Percentiles rank a stretch among this genome's conserved stretches.
These are phyloP conservation scores for Micoletzkya japonica DNA, from an alignment of 2,888 invertebrate species.

Conservation along the genomic window DNA sequence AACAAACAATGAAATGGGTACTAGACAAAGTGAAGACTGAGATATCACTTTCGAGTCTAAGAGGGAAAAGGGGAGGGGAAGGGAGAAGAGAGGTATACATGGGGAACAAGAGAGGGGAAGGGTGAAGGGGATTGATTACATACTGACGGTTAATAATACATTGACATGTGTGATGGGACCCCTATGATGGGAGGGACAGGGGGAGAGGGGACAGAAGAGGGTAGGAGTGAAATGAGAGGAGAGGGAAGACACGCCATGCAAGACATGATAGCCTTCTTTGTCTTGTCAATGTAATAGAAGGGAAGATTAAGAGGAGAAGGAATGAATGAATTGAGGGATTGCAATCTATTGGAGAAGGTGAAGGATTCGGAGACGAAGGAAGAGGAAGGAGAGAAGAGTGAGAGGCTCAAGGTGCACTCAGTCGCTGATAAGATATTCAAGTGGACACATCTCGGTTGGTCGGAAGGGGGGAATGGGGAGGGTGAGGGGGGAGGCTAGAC, in stretches of 20 bases:
- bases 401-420: conserved; percentile 32
- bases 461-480: too few species aligned
- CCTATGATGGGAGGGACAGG: background rate
- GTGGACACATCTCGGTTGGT: conserved; percentile 43
- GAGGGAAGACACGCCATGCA: background rate
- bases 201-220: background rate
- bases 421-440: conserved; percentile 47
- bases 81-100: background rate
- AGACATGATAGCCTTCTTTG: background rate
- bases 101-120: background rate
- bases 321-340: background rate
- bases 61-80: background rate
- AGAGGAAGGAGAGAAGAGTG: conserved; percentile 1
- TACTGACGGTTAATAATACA: conserved; percentile 18
- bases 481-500: too few species aligned
- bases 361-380: background rate
- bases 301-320: background rate
- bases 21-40: too few species aligned
- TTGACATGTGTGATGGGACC: background rate
- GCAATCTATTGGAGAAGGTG: conserved; percentile 1
- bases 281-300: background rate
- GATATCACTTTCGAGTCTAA: too few species aligned
- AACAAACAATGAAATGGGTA: too few species aligned
- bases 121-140: conserved; percentile 15
- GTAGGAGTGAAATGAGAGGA: background rate